A percentile compares a stretch with the other conserved stretches of the same genome.
Conservation (phyloP, 1,140 invertebrate species). For the Nautilus pompilius region DNA sequence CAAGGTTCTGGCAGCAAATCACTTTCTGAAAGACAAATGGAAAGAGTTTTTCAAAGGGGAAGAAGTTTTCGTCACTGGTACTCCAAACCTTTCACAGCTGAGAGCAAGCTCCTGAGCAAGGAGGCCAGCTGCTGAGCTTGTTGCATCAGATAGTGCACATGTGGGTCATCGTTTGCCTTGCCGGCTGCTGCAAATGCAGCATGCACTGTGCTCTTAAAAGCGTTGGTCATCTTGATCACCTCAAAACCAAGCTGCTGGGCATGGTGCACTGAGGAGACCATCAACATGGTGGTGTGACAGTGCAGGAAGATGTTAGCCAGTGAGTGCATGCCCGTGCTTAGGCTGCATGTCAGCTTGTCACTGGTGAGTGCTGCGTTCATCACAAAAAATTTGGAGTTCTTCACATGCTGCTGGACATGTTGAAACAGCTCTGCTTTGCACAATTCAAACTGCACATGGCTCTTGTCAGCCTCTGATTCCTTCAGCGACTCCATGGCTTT, state of each 20-base stretch:
- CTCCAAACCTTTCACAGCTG: constrained; percentile 74
- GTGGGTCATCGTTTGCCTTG: constrained; percentile 52
- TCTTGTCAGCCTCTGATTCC: constrained; percentile 24
- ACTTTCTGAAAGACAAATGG: too few species aligned
- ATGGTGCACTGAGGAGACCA: constrained; percentile 71
- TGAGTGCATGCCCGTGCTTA: constrained; percentile 44
- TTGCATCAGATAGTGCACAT: constrained; percentile 61
- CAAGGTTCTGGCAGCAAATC: too few species aligned
- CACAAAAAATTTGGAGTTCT: constrained; percentile 77
- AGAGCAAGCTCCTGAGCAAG: constrained; percentile 74
- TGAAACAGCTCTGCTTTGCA: constrained; percentile 73
- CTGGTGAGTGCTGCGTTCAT: constrained; percentile 68
- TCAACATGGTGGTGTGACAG: constrained; percentile 54
- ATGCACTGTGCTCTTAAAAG: constrained; percentile 63
- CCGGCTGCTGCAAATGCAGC: constrained; percentile 53
- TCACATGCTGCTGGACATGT: constrained; percentile 77
- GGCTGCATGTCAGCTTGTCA: constrained; percentile 61
- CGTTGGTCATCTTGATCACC: constrained; percentile 75
- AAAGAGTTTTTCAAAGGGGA: too few species aligned
- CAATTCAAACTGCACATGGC: constrained; percentile 34
- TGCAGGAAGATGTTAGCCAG: constrained; percentile 52
- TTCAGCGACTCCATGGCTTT: constrained; percentile 38
- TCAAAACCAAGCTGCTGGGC: constrained; percentile 76
- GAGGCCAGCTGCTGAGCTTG: constrained; percentile 78
- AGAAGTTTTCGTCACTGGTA: too few species aligned